These are phyloP conservation scores for Cephalopholis sonnerati DNA, from an alignment of 2,113 vertebrate species.

Conservation along the genomic window DNA sequence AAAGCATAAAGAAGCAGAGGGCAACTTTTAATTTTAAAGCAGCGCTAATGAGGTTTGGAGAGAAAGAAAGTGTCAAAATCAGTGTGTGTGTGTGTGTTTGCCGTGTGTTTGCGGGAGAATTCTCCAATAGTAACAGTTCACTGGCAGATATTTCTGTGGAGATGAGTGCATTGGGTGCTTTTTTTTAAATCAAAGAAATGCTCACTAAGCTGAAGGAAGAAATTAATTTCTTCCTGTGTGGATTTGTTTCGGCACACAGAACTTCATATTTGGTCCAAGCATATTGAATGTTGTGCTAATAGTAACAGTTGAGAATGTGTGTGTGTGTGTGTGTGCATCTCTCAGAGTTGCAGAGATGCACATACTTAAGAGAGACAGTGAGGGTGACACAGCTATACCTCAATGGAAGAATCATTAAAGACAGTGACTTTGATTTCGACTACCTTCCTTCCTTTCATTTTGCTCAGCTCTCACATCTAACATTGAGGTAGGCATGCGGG, in stretches of 20 bases:
- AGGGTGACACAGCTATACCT: slow-evolving; percentile 1
- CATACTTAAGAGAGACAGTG: neutral
- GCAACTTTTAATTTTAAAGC: slow-evolving; percentile 75
- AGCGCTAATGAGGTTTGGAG: slow-evolving; percentile 73
- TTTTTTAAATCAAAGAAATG: slow-evolving; percentile 20
- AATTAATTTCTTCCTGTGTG: slow-evolving; percentile 37
- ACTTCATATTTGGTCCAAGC: slow-evolving; percentile 4
- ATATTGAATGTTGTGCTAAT: slow-evolving; percentile 16
- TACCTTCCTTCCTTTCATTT: slow-evolving; percentile 26
- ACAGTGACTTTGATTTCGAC: slow-evolving; percentile 12
- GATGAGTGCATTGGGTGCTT: slow-evolving; percentile 29
- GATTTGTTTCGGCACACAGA: slow-evolving; percentile 5
- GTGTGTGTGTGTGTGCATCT: neutral
- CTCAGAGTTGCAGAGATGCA: neutral
- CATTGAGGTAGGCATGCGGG: neutral
- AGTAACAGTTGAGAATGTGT: slow-evolving; percentile 9
- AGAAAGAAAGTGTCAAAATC: slow-evolving; percentile 38
- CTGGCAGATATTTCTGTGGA: slow-evolving; percentile 44
- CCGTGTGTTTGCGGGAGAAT: slow-evolving; percentile 22
- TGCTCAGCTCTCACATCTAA: slow-evolving; percentile 5
- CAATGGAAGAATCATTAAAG: slow-evolving; percentile 43
- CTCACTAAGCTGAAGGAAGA: slow-evolving; percentile 16
- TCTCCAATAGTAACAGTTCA: slow-evolving; percentile 27
- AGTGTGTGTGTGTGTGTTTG: slow-evolving; percentile 13
- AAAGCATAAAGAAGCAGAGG: slow-evolving; percentile 57